Conservation (phyloP, 2,113 vertebrate species). For the Odocoileus hemionus region DNA sequence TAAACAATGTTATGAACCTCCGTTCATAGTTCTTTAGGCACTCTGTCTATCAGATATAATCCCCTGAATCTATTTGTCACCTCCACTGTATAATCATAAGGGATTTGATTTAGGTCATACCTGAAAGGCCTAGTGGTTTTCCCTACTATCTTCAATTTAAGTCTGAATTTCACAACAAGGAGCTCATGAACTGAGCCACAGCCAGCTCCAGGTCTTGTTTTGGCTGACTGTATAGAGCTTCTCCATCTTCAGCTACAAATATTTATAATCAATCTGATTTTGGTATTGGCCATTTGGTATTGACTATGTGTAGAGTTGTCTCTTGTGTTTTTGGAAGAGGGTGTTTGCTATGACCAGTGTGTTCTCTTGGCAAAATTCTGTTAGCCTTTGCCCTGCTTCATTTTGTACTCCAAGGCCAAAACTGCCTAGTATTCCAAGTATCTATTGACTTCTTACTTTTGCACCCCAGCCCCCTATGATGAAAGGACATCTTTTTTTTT, state of each 20-base stretch:
- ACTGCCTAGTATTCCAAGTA: background rate
- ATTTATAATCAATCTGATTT: background rate
- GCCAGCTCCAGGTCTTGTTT: background rate
- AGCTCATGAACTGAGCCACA: background rate
- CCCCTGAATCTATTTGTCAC: background rate
- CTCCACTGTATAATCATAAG: background rate
- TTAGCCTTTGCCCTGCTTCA: background rate
- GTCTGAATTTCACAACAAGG: background rate
- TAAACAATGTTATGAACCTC: background rate
- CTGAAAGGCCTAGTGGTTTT: background rate
- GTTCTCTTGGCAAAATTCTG: background rate
- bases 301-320: background rate
- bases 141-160: background rate
- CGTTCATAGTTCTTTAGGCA: background rate
- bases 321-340: background rate
- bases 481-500: background rate
- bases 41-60: background rate
- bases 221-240: background rate
- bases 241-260: background rate
- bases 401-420: background rate
- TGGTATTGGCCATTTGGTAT: background rate
- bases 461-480: background rate
- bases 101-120: background rate
- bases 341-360: background rate
- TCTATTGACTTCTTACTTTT: background rate